These are phyloP conservation scores for Metaphire vulgaris DNA, from an alignment of 1,140 invertebrate genomes.

Conservation along the genomic window DNA sequence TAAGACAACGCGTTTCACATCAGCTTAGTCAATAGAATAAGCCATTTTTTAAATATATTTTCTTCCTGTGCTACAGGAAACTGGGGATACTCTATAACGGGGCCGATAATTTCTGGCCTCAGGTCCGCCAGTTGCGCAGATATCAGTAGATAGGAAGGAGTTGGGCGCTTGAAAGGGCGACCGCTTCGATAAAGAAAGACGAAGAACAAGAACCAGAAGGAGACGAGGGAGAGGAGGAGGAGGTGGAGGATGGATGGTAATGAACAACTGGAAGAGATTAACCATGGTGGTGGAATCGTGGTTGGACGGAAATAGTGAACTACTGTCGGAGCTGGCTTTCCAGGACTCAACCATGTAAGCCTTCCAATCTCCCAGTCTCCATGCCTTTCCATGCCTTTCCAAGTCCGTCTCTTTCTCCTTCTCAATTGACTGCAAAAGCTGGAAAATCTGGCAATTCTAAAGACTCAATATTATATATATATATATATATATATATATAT, in stretches of 20 bases:
- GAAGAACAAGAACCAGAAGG: too few species aligned
- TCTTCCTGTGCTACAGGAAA: not conserved
- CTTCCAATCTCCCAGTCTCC: not conserved
- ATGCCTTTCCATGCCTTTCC: not conserved
- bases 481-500: too few species aligned
- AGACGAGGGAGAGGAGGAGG: too few species aligned
- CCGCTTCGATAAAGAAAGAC: too few species aligned
- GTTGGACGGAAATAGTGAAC: too few species aligned
- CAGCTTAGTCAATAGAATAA: not conserved
- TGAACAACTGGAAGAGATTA: too few species aligned
- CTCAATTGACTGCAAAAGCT: not conserved
- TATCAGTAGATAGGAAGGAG: too few species aligned
- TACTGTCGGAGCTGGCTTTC: not conserved
- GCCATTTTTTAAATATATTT: not conserved
- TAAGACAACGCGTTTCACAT: not conserved
- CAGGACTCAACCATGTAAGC: not conserved
- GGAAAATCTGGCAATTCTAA: not conserved
- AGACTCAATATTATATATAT: not conserved
- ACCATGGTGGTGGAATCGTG: too few species aligned
- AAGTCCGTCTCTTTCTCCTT: not conserved
- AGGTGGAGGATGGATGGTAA: too few species aligned
- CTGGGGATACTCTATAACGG: not conserved
- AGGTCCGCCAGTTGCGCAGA: too few species aligned
- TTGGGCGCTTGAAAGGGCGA: too few species aligned
- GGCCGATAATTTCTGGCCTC: too few species aligned